Evolutionary conservation across 2,888 invertebrate species (phyloP).

Genomic region (Andrena bucephala): DNA sequence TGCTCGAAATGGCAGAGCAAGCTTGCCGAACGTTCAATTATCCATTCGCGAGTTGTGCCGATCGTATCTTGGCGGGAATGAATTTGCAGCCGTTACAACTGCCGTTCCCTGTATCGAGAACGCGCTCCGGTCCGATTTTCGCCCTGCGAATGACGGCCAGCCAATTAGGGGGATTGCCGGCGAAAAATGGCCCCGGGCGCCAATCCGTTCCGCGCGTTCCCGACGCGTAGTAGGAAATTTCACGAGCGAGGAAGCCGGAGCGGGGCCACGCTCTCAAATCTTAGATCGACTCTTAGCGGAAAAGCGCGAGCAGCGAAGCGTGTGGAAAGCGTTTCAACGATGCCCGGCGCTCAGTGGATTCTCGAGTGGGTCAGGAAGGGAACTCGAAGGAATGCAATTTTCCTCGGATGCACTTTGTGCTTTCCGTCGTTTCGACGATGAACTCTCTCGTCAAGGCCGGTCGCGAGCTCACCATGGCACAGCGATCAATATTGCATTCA

Average conservation of each 20-base stretch:
- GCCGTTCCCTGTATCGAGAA: neutral
- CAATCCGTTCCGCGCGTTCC: neutral
- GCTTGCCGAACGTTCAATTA: slow-evolving; percentile 36
- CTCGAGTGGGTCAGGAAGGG: slow-evolving; percentile 66
- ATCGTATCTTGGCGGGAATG: slow-evolving; percentile 15
- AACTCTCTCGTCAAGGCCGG: slow-evolving; percentile 66
- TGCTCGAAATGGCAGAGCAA: slow-evolving; percentile 11
- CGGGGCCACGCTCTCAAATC: slow-evolving; percentile 42
- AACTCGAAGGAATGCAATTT: slow-evolving; percentile 76
- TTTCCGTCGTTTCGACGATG: slow-evolving; percentile 60
- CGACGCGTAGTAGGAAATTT: slow-evolving; percentile 26
- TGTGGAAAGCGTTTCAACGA: slow-evolving; percentile 70
- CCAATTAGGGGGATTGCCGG: slow-evolving; percentile 6
- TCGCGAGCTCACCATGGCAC: slow-evolving; percentile 30
- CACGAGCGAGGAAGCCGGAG: slow-evolving; percentile 17
- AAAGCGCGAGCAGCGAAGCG: slow-evolving; percentile 69
- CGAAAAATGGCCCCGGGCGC: neutral
- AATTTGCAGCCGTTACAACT: slow-evolving; percentile 1
- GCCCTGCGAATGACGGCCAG: neutral
- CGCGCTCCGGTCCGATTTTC: neutral
- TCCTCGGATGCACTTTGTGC: slow-evolving; percentile 70
- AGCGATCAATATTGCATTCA: slow-evolving; percentile 59
- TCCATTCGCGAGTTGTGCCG: slow-evolving; percentile 5
- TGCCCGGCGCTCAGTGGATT: slow-evolving; percentile 69
- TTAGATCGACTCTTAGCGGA: slow-evolving; percentile 66